Evolutionary conservation across 2,113 vertebrate genomes (phyloP), one percentile per base, ranked within the genome.

Genomic region (Pungitius pungitius): DNA sequence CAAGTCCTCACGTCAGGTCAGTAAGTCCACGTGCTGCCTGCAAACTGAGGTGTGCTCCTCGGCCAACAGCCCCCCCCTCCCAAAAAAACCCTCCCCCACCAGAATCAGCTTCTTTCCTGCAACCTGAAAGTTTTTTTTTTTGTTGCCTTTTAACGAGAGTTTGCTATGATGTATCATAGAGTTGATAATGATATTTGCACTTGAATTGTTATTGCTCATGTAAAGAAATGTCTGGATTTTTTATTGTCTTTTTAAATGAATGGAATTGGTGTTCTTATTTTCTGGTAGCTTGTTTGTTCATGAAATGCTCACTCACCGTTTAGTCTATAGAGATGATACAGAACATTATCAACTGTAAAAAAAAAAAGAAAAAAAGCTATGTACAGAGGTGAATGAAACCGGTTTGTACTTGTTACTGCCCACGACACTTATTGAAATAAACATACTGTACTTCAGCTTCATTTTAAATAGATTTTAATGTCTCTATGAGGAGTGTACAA

Each of bases 131-230:
- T 59, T 64, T 54, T 63, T 59, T 64, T 54, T 63, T 63, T 85
- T 87, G 83, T 89, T 92, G 84, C 86, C 87, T 92, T 93, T 91
- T 84, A 87, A 87, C 85, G 78, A 89, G 89, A 92, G 89, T 94
- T 94, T 93, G 89, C 93, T 93, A 93, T 92, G 91, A 91, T 93
- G 92, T 92, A 92, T 93, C 92, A 92, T 92, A 94, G 95, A 94
- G 95, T 96, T 94, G 93, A 94, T 95, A 94, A 95, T 95, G 92
- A 96, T 98, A 98, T 98, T 99, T 99, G 97, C 97, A 98, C 97
- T 98, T 96, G 95, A 94, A 93, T 89, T 93, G 94, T 97, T 96
- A 95, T 95, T 98, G 95, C 96, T 96, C 94, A 95, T 98, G 96
- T 97, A 96, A 93, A 96, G 92, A 96, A 96, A 96, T 94, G 95